Conservation (phyloP, 2,888 invertebrate species). For the Dryobota labecula region DNA sequence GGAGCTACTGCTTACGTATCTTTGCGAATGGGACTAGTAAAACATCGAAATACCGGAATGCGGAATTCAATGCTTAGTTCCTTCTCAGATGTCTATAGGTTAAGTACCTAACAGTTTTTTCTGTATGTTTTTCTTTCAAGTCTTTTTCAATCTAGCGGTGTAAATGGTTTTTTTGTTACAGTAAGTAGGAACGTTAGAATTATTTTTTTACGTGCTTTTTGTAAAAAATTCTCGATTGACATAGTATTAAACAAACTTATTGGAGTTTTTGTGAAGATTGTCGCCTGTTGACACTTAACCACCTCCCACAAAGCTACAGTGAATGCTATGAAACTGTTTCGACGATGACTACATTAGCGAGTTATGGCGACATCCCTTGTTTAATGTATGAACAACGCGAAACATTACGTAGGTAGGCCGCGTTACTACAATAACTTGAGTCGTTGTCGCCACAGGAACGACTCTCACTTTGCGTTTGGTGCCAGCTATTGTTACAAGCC, state of each 20-base stretch:
- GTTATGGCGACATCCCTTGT: slow-evolving; percentile 66
- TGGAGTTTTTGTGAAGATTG: slow-evolving; percentile 27
- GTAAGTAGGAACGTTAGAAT: slow-evolving; percentile 5
- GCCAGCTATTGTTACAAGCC: slow-evolving; percentile 77
- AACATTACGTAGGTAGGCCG: slow-evolving; percentile 69
- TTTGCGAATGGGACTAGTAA: slow-evolving; percentile 7
- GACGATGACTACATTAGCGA: slow-evolving; percentile 47
- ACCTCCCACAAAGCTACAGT: slow-evolving; percentile 42
- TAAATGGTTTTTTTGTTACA: slow-evolving; percentile 31
- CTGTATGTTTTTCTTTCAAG: slow-evolving; percentile 24
- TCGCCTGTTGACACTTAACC: slow-evolving; percentile 11
- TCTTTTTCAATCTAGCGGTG: slow-evolving; percentile 29
- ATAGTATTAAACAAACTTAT: slow-evolving; percentile 17
- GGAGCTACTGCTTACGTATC: background rate
- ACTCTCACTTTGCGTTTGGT: slow-evolving; percentile 81
- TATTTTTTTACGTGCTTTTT: slow-evolving; percentile 2
- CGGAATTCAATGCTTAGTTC: slow-evolving; percentile 36
- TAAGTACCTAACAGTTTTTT: slow-evolving; percentile 38
- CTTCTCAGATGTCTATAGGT: slow-evolving; percentile 32
- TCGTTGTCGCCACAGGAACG: slow-evolving; percentile 53
- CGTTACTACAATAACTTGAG: slow-evolving; percentile 68
- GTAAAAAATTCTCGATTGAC: slow-evolving; percentile 21
- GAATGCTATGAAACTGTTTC: slow-evolving; percentile 38
- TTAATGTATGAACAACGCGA: slow-evolving; percentile 70
- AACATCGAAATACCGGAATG: slow-evolving; percentile 30